Base-by-base conservation (phyloP, 2,888 invertebrate genomes). In the Stenichneumon culpator region DNA sequence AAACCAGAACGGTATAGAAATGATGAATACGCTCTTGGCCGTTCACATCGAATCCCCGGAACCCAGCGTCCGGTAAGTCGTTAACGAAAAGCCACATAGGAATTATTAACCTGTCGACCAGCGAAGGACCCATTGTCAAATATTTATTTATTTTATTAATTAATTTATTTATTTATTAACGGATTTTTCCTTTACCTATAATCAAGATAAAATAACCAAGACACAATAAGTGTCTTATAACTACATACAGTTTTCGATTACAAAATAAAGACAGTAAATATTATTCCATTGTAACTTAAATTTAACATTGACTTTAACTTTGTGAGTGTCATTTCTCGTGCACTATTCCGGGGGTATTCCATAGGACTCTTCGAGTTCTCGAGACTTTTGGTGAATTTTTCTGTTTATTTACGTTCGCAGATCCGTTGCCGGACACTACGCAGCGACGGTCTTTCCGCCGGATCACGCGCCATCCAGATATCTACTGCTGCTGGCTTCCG, bases 391-490 rank as follows among this genome's bases (percentile, higher is more conserved):
- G 6, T n/a, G 39, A 32, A 28, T 67, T 36, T 73, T 69, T 63
- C 68, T 69, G 57, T 82, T 73, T 25, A 68, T 82, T 52, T 25
- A 19, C 3, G 57, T 9, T 50, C 32, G 11, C 39, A 93, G 98
- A 82, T 97, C 97, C 94, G 97, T 97, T 54, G 97, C 98, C 3
- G 97, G 97, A 90, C 96, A 97, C 83, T 98, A 97, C 90, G 95
- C 98, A 0, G 96, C 97, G 3, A 96, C 96, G 7, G 97, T 98
- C 87, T 99, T 98, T 94, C 97, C 98, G 0, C 95, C 96, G 47
- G 96, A 97, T 90, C 97, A 98, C 93, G 96, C 97, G 0, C 97
- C 97, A 0, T 97, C 98, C 0, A 95, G 98, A 90, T 98, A 97
- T 92, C 94, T 98, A 11, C 94, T 99, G 77, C 94, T 99, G 22